These are phyloP conservation scores for Penaeus chinensis DNA, from an alignment of 1,140 invertebrate species.

Conservation along the genomic window DNA sequence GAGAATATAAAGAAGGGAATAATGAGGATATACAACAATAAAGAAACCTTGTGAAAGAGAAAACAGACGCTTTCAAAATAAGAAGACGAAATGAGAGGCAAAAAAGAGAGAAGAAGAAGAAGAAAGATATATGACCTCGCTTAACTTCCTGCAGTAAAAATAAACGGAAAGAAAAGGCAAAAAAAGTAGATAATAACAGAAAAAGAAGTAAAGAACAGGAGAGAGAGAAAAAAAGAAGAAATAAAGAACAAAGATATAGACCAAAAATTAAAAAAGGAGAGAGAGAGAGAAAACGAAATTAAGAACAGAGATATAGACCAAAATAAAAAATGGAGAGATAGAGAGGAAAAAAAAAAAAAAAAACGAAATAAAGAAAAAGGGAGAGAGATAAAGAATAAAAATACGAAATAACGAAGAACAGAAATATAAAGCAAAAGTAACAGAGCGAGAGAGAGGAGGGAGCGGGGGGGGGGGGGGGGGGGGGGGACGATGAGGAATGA, in stretches of 20 bases:
- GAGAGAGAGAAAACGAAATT: background rate
- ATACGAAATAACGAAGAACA: background rate
- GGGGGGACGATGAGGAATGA: background rate
- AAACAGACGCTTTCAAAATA: background rate
- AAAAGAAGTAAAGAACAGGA: background rate
- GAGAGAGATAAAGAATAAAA: background rate
- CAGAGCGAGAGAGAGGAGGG: background rate
- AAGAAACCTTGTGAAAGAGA: background rate
- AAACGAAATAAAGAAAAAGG: slow-evolving; percentile 11
- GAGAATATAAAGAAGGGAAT: background rate
- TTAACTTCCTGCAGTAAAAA: no score
- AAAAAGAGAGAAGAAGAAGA: background rate
- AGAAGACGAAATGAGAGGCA: background rate
- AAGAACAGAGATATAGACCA: background rate
- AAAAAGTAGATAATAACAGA: background rate
- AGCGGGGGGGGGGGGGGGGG: background rate
- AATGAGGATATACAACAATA: background rate
- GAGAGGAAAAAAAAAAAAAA: background rate
- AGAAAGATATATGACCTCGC: background rate
- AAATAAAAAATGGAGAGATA: background rate
- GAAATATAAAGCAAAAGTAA: background rate
- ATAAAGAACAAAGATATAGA: background rate
- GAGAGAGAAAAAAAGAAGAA: background rate
- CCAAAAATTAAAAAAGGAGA: background rate
- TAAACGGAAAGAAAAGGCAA: no score